Evolutionary conservation across 1,140 invertebrate species (phyloP).

Genomic region (Belonocnema kinseyi): DNA sequence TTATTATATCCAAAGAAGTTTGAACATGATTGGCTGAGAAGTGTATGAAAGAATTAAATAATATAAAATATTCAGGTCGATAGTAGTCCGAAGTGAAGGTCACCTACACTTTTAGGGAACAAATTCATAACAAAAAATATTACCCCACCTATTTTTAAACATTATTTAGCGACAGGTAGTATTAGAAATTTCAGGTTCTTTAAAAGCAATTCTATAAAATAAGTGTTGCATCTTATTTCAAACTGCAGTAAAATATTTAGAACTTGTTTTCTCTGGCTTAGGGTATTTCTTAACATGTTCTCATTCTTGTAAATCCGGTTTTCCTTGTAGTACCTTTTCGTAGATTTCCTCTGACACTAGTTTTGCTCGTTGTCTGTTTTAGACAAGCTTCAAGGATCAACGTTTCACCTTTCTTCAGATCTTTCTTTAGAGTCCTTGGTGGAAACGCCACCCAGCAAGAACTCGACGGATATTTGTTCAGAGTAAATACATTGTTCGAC

Average conservation of each 20-base stretch:
- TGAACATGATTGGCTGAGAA: no score
- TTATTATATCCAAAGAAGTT: no score
- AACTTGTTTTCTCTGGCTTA: background rate
- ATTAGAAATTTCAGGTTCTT: no score
- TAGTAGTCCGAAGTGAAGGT: no score
- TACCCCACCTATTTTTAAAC: no score
- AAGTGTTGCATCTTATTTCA: no score
- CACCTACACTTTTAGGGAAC: no score
- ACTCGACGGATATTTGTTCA: conserved; percentile 21
- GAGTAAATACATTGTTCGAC: conserved; percentile 27
- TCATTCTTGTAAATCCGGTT: background rate
- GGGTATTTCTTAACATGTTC: background rate
- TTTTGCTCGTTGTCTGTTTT: conserved; percentile 13
- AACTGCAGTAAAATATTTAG: background rate
- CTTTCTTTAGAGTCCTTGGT: background rate
- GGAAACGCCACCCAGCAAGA: conserved; percentile 13
- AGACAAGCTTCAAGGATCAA: conserved; percentile 23
- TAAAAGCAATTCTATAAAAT: no score
- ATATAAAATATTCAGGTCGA: no score
- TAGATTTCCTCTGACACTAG: conserved; percentile 22
- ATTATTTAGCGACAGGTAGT: no score
- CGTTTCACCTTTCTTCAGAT: conserved; percentile 1
- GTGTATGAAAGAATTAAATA: no score
- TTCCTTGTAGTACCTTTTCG: conserved; percentile 10
- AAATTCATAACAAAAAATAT: no score